phyloP scores from a whole-genome alignment of 2,888 invertebrate genomes.

The Seira ritae region DNA sequence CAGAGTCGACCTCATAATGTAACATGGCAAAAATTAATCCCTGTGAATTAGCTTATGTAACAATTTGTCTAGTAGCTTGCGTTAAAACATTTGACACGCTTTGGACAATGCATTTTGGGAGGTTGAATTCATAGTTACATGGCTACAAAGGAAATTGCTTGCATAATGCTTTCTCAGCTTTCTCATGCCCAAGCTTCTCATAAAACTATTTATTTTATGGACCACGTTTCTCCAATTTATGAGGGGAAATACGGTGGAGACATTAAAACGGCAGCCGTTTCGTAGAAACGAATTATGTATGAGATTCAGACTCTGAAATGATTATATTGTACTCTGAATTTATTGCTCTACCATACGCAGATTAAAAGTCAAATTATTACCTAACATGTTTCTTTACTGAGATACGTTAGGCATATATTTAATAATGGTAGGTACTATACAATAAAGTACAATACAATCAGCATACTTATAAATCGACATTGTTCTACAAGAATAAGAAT shows the following conservation, averaged over 20 bases:
- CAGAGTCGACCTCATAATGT: background rate
- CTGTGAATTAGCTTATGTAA: constrained; percentile 21
- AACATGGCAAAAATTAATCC: constrained; percentile 9
- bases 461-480: too few species aligned
- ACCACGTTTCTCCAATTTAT: background rate
- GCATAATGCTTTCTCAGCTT: too few species aligned
- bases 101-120: background rate
- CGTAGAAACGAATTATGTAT: background rate
- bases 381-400: too few species aligned
- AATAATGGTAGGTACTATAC: too few species aligned
- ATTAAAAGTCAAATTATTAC: background rate
- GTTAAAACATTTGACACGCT: background rate
- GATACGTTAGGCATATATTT: too few species aligned
- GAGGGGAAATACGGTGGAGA: background rate
- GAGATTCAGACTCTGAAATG: background rate
- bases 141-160: too few species aligned
- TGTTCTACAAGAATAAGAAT: too few species aligned
- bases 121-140: too few species aligned
- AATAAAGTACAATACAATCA: too few species aligned
- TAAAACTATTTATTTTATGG: background rate
- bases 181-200: background rate
- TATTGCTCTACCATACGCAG: background rate
- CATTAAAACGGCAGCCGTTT: background rate
- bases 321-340: background rate
- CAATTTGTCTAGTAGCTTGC: constrained; percentile 23